Evolutionary conservation across 2,797 vertebrate genomes (phyloP).

Genomic region (Micromesistius poutassou): DNA sequence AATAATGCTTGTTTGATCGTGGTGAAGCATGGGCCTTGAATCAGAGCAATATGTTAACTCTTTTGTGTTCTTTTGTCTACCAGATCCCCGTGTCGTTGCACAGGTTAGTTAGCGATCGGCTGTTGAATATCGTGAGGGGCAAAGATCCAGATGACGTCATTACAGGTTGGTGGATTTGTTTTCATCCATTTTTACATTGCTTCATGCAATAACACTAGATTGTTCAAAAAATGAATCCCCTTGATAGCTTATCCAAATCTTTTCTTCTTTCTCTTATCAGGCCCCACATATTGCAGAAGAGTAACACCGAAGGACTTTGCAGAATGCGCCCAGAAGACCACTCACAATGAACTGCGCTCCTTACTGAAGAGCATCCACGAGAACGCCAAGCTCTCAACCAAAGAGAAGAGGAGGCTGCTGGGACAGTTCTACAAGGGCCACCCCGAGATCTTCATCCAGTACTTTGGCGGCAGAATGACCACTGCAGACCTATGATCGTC

Average conservation of each 20-base stretch:
- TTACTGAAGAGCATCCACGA: conserved; percentile 86
- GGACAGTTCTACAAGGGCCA: conserved; percentile 91
- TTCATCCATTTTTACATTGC: neutral
- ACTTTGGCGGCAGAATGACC: conserved; percentile 86
- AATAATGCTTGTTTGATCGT: neutral
- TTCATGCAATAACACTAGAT: neutral
- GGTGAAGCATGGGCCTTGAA: neutral
- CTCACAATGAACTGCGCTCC: conserved; percentile 83
- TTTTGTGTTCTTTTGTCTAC: conserved; percentile 10
- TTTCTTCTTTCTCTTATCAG: conserved; percentile 61
- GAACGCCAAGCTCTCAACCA: conserved; percentile 82
- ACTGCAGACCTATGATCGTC: conserved; percentile 64
- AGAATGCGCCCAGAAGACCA: conserved; percentile 77
- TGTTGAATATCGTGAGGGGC: conserved; percentile 83
- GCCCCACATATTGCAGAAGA: conserved; percentile 81
- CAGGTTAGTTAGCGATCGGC: conserved; percentile 90
- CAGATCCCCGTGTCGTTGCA: conserved; percentile 89
- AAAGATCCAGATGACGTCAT: conserved; percentile 75
- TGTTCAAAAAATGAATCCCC: neutral
- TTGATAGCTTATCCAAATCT: neutral
- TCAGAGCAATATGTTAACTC: neutral
- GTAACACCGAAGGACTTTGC: conserved; percentile 72
- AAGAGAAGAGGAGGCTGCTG: conserved; percentile 86
- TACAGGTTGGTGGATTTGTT: conserved; percentile 72
- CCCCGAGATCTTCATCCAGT: conserved; percentile 88